Conservation (phyloP, 2,113 vertebrate genomes). For the Puffinus mauretanicus region DNA sequence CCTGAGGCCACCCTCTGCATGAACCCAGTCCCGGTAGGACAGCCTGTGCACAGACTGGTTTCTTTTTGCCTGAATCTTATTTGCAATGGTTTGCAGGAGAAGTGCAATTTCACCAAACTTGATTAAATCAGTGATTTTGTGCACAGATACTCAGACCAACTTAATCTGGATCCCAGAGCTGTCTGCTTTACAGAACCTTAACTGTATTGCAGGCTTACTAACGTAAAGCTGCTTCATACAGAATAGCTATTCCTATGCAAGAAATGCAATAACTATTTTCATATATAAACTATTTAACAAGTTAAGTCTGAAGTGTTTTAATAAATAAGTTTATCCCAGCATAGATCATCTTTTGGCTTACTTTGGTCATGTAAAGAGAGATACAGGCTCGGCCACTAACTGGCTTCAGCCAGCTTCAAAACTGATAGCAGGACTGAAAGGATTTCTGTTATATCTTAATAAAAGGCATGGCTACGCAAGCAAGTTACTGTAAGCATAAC, state of each 20-base stretch:
- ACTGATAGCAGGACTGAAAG: background rate
- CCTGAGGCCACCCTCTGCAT: background rate
- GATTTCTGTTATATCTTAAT: background rate
- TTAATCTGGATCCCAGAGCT: background rate
- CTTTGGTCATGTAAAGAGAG: background rate
- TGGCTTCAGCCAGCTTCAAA: background rate
- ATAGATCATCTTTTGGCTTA: background rate
- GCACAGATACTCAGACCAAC: background rate
- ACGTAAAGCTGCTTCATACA: background rate
- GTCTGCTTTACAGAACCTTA: background rate
- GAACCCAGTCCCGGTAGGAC: background rate
- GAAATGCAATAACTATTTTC: background rate
- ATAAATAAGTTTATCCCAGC: background rate
- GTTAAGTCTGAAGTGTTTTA: background rate
- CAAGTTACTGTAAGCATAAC: background rate
- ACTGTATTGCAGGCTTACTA: background rate
- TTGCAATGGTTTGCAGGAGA: background rate
- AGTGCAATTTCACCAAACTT: background rate
- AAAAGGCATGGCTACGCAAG: background rate
- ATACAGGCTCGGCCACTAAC: background rate
- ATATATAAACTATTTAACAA: background rate
- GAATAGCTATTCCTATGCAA: background rate
- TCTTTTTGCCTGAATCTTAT: background rate
- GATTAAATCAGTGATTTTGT: background rate
- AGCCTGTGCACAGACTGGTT: background rate